phyloP scores from a whole-genome alignment of 1,140 invertebrate genomes.

The Adoxophyes honmai region DNA sequence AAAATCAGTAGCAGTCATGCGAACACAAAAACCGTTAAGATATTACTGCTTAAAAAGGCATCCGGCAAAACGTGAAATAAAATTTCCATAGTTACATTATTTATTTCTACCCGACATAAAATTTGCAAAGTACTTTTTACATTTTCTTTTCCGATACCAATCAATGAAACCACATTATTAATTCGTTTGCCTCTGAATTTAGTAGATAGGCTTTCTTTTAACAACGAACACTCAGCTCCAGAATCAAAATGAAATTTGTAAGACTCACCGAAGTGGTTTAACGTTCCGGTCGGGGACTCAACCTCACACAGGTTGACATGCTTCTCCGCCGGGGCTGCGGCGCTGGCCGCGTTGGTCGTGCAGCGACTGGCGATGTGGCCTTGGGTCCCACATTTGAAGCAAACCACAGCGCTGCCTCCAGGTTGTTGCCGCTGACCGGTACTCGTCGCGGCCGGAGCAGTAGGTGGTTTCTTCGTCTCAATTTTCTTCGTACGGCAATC shows the following conservation, averaged over 20 bases:
- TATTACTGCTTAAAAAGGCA: slow-evolving; percentile 23
- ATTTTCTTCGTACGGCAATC: slow-evolving; percentile 19
- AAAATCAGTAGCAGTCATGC: slow-evolving; percentile 22
- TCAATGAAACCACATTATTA: no score
- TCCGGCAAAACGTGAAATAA: no score
- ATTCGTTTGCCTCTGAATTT: no score
- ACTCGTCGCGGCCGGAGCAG: background rate
- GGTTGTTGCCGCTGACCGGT: background rate
- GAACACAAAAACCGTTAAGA: slow-evolving; percentile 29
- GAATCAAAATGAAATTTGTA: no score
- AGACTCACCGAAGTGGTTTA: no score
- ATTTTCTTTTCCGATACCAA: no score
- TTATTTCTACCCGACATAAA: no score
- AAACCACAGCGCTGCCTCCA: background rate
- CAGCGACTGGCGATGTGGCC: slow-evolving; percentile 23
- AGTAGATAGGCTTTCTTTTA: no score
- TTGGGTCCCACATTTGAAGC: slow-evolving; percentile 19
- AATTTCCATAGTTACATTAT: no score
- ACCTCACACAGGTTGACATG: no score
- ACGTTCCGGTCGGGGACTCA: background rate
- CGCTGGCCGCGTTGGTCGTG: background rate
- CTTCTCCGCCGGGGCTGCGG: background rate
- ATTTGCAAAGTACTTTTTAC: no score
- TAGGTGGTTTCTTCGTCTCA: background rate
- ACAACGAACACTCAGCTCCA: no score